Conservation (phyloP, 2,888 invertebrate genomes). For the Netelia melanura region DNA sequence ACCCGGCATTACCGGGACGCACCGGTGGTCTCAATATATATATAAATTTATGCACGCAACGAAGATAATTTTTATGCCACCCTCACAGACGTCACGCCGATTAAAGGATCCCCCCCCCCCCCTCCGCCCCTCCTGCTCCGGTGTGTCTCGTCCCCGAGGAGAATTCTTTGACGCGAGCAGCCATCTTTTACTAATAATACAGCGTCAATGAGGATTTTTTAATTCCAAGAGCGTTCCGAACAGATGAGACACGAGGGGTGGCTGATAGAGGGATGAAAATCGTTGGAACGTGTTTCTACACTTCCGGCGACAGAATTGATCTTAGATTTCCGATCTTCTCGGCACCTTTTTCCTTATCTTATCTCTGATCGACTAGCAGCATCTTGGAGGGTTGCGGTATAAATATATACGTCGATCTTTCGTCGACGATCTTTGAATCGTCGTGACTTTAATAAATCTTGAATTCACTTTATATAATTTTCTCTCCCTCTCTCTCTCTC, state of each 20-base stretch:
- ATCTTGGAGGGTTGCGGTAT: constrained; percentile 36
- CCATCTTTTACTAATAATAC: constrained; percentile 26
- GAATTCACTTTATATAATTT: neutral
- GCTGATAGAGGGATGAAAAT: constrained; percentile 28
- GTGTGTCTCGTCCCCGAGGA: neutral
- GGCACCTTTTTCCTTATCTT: constrained; percentile 46
- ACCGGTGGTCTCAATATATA: constrained; percentile 48
- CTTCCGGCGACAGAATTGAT: constrained; percentile 53
- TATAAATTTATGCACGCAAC: constrained; percentile 29
- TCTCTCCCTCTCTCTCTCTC: neutral
- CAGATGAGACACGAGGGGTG: constrained; percentile 5
- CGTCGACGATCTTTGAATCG: constrained; percentile 3
- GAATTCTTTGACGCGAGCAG: constrained; percentile 15
- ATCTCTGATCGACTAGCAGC: constrained; percentile 36
- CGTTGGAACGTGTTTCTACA: constrained; percentile 40
- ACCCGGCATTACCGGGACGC: constrained; percentile 65
- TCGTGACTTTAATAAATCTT: constrained; percentile 13
- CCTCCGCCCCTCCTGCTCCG: neutral
- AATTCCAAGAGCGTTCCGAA: neutral
- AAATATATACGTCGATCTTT: neutral
- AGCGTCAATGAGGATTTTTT: constrained; percentile 19
- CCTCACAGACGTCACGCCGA: constrained; percentile 67
- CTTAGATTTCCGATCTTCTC: constrained; percentile 42
- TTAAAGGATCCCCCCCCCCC: constrained; percentile 43
- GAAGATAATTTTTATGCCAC: constrained; percentile 65